Percentiles rank a stretch among this genome's conserved stretches.
These are phyloP conservation scores for Amblyraja radiata DNA, from an alignment of 2,797 vertebrate genomes.

Conservation along the genomic window DNA sequence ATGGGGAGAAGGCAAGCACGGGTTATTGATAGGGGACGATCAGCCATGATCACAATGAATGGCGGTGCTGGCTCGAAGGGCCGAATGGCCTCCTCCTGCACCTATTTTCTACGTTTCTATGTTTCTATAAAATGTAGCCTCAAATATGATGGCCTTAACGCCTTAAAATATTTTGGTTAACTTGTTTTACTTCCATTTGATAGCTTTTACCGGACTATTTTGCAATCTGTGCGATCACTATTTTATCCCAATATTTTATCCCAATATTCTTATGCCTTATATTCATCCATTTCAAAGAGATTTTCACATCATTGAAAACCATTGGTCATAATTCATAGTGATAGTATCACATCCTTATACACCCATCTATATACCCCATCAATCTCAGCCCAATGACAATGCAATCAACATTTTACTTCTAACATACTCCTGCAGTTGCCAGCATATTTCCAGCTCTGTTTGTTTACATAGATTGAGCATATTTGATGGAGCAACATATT, in stretches of 20 bases:
- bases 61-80: no score
- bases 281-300: not conserved
- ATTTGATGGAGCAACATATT: not conserved
- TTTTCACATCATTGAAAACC: not conserved
- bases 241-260: not conserved
- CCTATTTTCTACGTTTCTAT: no score
- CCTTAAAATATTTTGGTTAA: not conserved
- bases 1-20: no score
- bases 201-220: not conserved
- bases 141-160: not conserved
- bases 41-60: no score
- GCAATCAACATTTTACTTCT: not conserved
- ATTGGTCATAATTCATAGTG: not conserved
- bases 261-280: not conserved
- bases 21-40: no score
- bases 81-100: no score
- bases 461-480: not conserved
- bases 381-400: not conserved
- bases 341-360: not conserved
- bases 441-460: not conserved
- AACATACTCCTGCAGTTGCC: not conserved
- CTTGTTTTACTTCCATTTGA: not conserved
- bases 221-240: not conserved
- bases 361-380: not conserved
- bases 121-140: not conserved